phyloP scores from a whole-genome alignment of 2,888 invertebrate genomes.

The Calliopum simillimum region DNA sequence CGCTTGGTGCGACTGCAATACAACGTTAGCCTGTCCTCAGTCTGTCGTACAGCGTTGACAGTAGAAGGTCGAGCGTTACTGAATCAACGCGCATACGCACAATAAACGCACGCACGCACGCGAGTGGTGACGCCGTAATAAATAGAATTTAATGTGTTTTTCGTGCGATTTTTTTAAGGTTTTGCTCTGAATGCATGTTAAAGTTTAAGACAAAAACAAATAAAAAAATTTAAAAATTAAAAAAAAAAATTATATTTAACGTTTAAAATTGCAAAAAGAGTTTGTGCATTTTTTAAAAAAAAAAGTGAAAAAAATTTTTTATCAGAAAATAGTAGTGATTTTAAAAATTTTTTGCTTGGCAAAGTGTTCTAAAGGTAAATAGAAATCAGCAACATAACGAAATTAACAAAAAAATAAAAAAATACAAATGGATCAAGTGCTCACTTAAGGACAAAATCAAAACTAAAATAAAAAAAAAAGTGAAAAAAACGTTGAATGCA shows the following conservation, averaged over 20 bases:
- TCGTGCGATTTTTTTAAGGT: neutral
- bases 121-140: constrained; percentile 13
- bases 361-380: constrained; percentile 2
- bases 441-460: constrained; percentile 27
- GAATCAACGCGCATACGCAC: constrained; percentile 22
- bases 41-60: constrained; percentile 67
- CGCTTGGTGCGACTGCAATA: constrained; percentile 26
- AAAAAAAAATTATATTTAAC: too few species aligned
- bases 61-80: constrained; percentile 60
- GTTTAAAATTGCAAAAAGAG: constrained; percentile 36
- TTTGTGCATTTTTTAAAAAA: constrained; percentile 39
- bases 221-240: constrained; percentile 31
- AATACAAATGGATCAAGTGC: constrained; percentile 35
- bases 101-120: constrained; percentile 13
- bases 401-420: constrained; percentile 25
- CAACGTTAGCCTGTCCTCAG: constrained; percentile 50
- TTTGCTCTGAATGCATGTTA: neutral
- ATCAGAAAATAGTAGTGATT: too few species aligned
- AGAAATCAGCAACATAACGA: too few species aligned
- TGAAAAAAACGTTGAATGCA: constrained; percentile 10
- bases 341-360: too few species aligned
- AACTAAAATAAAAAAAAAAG: constrained; percentile 32
- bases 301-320: constrained; percentile 14
- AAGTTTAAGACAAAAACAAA: constrained; percentile 22
- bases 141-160: constrained; percentile 10